phyloP scores from a whole-genome alignment of 2,888 invertebrate species.

The Limnephilus marmoratus region DNA sequence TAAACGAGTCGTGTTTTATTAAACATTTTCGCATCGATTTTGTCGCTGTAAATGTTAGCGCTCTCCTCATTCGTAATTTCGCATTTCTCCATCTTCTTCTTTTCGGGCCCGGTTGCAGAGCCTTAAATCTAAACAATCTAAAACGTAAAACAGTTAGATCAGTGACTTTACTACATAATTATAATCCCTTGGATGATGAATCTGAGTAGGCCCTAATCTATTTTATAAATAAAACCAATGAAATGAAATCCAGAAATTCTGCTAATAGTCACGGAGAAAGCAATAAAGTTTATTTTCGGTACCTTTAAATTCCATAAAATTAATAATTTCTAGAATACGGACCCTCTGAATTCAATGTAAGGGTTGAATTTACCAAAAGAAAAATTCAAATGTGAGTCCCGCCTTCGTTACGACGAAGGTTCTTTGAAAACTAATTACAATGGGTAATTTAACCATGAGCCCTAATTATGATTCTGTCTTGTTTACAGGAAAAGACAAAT shows the following conservation, averaged over 20 bases:
- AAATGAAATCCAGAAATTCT: background rate
- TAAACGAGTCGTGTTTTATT: too few species aligned
- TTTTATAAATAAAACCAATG: background rate
- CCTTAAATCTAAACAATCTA: too few species aligned
- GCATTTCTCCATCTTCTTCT: too few species aligned
- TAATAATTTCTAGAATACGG: background rate
- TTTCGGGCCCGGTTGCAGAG: too few species aligned
- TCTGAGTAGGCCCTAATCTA: background rate
- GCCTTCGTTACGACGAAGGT: background rate
- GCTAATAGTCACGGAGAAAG: background rate
- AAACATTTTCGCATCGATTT: too few species aligned
- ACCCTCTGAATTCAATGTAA: background rate
- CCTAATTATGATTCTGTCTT: background rate
- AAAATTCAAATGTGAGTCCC: background rate
- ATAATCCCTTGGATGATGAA: background rate
- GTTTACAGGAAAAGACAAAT: background rate
- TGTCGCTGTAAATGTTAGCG: too few species aligned
- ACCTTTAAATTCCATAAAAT: background rate
- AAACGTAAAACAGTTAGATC: too few species aligned
- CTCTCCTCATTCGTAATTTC: too few species aligned
- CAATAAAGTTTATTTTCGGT: background rate
- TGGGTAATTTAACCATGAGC: background rate
- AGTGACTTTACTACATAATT: too few species aligned
- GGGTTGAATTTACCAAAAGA: background rate
- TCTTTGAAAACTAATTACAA: background rate